Percentiles rank a stretch among this genome's conserved stretches.
phyloP scores from a whole-genome alignment of 2,797 vertebrate genomes.

The Anguilla pacifica region DNA sequence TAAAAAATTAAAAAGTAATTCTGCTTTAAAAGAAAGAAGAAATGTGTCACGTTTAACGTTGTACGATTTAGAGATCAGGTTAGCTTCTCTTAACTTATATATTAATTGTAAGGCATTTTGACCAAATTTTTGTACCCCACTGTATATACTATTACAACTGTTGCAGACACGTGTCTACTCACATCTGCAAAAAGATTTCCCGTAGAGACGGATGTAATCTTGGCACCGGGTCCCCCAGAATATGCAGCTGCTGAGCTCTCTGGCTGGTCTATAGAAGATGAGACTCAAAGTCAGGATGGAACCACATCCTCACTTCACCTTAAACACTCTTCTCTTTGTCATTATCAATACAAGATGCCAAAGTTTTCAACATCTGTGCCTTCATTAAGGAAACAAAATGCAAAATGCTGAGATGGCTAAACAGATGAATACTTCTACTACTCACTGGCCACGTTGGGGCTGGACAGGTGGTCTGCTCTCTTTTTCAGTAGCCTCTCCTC shows the following conservation, averaged over 20 bases:
- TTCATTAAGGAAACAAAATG: not conserved
- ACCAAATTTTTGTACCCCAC: no score
- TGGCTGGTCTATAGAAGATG: constrained; percentile 81
- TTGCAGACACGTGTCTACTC: constrained; percentile 53
- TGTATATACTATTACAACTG: no score
- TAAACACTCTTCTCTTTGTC: no score
- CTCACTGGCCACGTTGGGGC: constrained; percentile 98
- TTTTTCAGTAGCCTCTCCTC: constrained; percentile 93
- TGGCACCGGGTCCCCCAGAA: constrained; percentile 83
- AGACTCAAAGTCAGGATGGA: not conserved
- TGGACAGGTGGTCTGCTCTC: constrained; percentile 92
- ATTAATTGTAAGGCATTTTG: no score
- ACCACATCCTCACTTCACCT: not conserved
- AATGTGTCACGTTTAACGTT: no score
- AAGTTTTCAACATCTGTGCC: no score
- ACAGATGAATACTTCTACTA: not conserved
- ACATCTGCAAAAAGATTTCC: constrained; percentile 97
- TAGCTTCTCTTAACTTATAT: no score
- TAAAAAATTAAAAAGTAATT: no score
- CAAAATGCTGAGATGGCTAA: no score
- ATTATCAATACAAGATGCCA: no score
- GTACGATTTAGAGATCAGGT: no score
- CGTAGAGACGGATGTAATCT: constrained; percentile 97
- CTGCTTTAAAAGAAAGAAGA: no score
- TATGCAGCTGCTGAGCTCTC: constrained; percentile 88